Evolutionary conservation across 92 coral and sea anemone genomes (phyloP).

Genomic region (Plumapathes pennacea): DNA sequence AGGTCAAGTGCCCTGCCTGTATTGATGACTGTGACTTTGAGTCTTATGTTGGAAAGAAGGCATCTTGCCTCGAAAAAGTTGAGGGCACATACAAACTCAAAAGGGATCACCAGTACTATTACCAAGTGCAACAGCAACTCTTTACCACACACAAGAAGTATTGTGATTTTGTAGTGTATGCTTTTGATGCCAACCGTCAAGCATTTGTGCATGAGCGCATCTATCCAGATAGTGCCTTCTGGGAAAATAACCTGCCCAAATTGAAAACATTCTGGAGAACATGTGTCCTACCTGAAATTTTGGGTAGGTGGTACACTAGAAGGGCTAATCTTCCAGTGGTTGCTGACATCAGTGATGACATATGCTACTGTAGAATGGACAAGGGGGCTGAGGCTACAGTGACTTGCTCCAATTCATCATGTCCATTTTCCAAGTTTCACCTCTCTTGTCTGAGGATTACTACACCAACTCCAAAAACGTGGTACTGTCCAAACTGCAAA

Average conservation of each 20-base stretch:
- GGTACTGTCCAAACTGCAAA: constrained; percentile 54
- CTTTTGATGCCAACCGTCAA: constrained; percentile 12
- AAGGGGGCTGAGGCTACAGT: constrained; percentile 31
- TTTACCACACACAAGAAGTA: constrained; percentile 20
- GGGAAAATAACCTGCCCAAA: constrained; percentile 33
- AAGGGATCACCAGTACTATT: constrained; percentile 19
- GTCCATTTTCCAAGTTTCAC: constrained; percentile 38
- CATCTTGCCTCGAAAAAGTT: constrained; percentile 8
- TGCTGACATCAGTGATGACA: constrained; percentile 1
- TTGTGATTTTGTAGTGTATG: constrained; percentile 38
- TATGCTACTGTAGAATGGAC: constrained; percentile 42
- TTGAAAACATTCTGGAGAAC: constrained; percentile 48
- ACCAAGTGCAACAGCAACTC: constrained; percentile 50
- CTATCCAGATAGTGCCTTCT: constrained; percentile 24
- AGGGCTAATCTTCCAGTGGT: constrained; percentile 12
- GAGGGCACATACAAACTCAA: not conserved
- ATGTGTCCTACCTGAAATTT: constrained; percentile 46
- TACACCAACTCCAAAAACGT: constrained; percentile 25
- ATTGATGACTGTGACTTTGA: constrained; percentile 31
- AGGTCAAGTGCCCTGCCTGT: constrained; percentile 35
- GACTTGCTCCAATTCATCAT: constrained; percentile 32
- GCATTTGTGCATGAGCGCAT: constrained; percentile 25
- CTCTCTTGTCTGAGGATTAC: constrained; percentile 33
- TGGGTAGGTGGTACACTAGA: constrained; percentile 67
- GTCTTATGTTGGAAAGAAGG: constrained; percentile 12